A percentile compares a stretch with the other conserved stretches of the same genome.
Evolutionary conservation across 2,888 invertebrate genomes (phyloP).

Genomic region (Choreutis nemorana): DNA sequence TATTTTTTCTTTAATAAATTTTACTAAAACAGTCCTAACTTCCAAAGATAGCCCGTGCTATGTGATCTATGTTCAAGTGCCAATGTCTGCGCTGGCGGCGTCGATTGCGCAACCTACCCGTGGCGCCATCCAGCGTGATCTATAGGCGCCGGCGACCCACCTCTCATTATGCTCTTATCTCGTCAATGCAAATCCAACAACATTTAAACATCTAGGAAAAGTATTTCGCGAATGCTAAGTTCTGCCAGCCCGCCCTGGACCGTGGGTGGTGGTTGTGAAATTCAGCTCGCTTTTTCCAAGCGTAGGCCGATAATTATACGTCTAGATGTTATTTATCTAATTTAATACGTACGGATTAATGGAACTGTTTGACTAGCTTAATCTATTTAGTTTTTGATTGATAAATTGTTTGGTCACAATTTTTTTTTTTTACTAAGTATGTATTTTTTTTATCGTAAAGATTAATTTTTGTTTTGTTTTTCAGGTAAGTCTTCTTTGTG

Average conservation of each 20-base stretch:
- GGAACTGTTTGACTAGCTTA: no score
- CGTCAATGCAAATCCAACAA: constrained; percentile 45
- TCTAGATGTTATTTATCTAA: constrained; percentile 40
- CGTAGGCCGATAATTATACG: constrained; percentile 56
- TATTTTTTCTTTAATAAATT: no score
- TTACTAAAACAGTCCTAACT: no score
- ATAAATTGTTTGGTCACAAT: constrained; percentile 7
- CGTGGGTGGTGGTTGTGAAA: constrained; percentile 49
- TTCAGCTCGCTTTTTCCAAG: constrained; percentile 41
- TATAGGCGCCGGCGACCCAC: constrained; percentile 34
- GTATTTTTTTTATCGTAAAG: constrained; percentile 10
- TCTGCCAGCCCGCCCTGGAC: constrained; percentile 8
- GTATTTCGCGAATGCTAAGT: constrained; percentile 15
- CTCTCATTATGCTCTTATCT: constrained; percentile 45
- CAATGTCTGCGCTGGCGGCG: constrained; percentile 16
- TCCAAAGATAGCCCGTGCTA: no score
- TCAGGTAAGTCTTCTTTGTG: constrained; percentile 48
- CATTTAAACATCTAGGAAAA: constrained; percentile 39
- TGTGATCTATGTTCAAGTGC: constrained; percentile 17
- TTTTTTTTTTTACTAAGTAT: constrained; percentile 10
- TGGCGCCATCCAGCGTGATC: constrained; percentile 58
- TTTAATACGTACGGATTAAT: constrained; percentile 20
- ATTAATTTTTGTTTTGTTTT: constrained; percentile 14
- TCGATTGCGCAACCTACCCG: constrained; percentile 29
- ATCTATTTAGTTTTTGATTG: constrained; percentile 4